phyloP scores from a whole-genome alignment of 2,113 vertebrate species.

The Epinephelus cyanopodus region DNA sequence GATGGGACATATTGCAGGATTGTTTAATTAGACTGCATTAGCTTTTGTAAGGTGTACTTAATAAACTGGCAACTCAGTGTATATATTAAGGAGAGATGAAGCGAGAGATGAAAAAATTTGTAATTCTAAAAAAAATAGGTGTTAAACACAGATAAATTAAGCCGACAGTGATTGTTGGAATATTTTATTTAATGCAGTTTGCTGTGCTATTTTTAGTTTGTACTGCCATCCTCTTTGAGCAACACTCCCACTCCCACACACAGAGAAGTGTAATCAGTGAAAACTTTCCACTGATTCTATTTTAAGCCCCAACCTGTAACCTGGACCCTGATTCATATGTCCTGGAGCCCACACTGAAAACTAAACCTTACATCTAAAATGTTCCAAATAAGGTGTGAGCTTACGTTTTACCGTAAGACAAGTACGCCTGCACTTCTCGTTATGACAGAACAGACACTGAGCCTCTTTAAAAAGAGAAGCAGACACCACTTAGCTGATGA shows the following conservation, averaged over 20 bases:
- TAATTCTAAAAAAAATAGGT: too few species aligned
- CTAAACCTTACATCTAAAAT: neutral
- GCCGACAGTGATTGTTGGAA: neutral
- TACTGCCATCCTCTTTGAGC: neutral
- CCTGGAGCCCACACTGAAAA: neutral
- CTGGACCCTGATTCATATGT: neutral
- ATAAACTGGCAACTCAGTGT: neutral
- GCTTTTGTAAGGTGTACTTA: neutral
- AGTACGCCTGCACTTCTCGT: neutral
- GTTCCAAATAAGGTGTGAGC: neutral
- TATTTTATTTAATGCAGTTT: neutral
- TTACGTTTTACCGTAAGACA: neutral
- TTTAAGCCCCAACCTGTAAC: constrained; percentile 1
- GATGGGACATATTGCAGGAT: neutral
- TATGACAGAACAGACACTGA: neutral
- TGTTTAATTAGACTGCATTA: neutral
- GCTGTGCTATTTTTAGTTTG: neutral
- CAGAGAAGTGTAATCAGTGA: neutral
- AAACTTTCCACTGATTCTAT: constrained; percentile 9
- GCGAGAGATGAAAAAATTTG: neutral
- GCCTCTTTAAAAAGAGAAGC: neutral
- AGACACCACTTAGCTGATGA: constrained; percentile 16
- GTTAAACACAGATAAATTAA: neutral
- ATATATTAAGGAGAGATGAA: neutral
- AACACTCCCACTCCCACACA: neutral